Percentiles rank a stretch among this genome's conserved stretches.
Conservation (phyloP, 2,888 invertebrate species). For the Villa cingulata region DNA sequence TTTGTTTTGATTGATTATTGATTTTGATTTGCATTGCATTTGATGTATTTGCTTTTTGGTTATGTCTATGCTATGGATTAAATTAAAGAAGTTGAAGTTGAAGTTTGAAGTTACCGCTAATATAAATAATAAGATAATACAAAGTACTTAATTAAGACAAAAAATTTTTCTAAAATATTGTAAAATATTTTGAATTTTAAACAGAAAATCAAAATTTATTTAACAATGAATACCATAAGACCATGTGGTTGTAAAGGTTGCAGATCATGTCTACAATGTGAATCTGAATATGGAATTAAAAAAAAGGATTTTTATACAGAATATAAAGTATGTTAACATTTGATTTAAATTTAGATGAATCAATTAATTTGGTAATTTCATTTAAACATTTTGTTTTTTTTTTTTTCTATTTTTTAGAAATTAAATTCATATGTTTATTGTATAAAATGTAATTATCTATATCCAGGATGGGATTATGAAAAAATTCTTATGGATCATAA, state of each 20-base stretch:
- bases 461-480: constrained; percentile 55
- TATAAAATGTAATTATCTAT: constrained; percentile 58
- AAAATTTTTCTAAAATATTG: no score
- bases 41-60: no score
- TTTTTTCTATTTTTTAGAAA: constrained; percentile 32
- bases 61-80: no score
- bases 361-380: background rate
- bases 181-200: no score
- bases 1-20: no score
- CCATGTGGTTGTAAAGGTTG: constrained; percentile 86
- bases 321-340: constrained; percentile 25
- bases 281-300: constrained; percentile 46
- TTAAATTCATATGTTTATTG: constrained; percentile 59
- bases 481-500: constrained; percentile 30
- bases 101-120: no score
- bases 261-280: constrained; percentile 77
- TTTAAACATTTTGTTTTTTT: constrained; percentile 3
- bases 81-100: no score
- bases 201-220: no score
- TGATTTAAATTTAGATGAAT: background rate
- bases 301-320: constrained; percentile 30
- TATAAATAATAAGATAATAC: no score
- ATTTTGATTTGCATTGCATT: no score
- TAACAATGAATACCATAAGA: background rate
- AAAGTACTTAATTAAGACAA: no score